phyloP scores from a whole-genome alignment of 2,113 vertebrate genomes.

The Pheucticus melanocephalus region DNA sequence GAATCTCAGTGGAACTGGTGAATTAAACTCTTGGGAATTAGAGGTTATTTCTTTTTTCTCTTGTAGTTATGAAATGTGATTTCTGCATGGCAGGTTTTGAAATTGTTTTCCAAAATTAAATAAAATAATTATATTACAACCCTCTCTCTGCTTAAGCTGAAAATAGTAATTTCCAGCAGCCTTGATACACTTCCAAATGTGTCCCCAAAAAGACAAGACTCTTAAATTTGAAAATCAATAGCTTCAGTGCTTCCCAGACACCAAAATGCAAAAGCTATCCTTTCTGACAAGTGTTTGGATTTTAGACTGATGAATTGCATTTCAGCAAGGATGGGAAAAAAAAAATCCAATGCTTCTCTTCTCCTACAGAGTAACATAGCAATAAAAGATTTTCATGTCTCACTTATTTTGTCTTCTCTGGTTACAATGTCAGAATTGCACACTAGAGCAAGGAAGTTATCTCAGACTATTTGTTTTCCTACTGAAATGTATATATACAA shows the following conservation, averaged over 20 bases:
- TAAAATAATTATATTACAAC: background rate
- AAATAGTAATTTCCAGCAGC: background rate
- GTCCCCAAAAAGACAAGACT: background rate
- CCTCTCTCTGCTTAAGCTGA: background rate
- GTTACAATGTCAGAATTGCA: background rate
- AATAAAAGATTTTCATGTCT: conserved; percentile 19
- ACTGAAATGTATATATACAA: background rate
- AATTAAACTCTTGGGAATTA: background rate
- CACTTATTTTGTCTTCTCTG: background rate
- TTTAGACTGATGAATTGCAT: conserved; percentile 39
- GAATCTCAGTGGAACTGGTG: background rate
- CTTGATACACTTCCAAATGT: background rate
- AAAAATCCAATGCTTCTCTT: background rate
- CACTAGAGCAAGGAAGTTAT: background rate
- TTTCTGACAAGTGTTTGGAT: conserved; percentile 37
- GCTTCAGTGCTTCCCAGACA: conserved; percentile 19
- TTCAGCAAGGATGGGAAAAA: background rate
- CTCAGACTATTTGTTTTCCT: background rate
- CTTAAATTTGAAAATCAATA: conserved; percentile 61
- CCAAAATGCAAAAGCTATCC: conserved; percentile 6
- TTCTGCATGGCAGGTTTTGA: background rate
- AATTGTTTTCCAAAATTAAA: background rate
- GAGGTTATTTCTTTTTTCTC: accelerated
- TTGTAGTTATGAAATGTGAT: background rate
- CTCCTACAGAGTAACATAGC: background rate